Evolutionary conservation across 2,797 vertebrate genomes (phyloP).

Genomic region (Tiaroga cobitis): DNA sequence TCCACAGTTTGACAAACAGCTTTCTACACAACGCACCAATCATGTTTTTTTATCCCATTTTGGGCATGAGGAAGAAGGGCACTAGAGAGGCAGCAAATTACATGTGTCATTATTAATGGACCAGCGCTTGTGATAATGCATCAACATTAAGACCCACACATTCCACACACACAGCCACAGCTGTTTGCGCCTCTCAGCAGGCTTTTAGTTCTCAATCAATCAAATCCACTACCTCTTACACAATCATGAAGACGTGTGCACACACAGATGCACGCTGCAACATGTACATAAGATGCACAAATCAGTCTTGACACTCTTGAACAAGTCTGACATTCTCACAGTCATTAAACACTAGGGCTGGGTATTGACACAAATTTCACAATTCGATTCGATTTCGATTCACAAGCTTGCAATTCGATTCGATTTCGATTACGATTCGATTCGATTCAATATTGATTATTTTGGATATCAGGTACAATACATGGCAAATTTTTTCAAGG

Average conservation of each 20-base stretch:
- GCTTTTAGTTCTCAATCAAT: constrained; percentile 51
- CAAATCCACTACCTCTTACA: constrained; percentile 40
- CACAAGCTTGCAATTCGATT: no score
- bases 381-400: no score
- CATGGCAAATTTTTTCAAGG: no score
- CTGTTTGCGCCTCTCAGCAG: constrained; percentile 27
- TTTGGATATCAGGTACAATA: no score
- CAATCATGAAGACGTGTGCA: background rate
- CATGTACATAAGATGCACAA: background rate
- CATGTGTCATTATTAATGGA: constrained; percentile 56
- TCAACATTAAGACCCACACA: constrained; percentile 52
- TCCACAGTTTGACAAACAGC: constrained; percentile 57
- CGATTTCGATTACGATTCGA: no score
- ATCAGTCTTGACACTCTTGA: constrained; percentile 8
- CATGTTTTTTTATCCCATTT: constrained; percentile 56
- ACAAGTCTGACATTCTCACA: constrained; percentile 38
- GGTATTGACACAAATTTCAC: no score
- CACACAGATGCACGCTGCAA: background rate
- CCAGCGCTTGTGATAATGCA: constrained; percentile 52
- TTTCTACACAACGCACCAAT: constrained; percentile 51
- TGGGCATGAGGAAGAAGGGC: constrained; percentile 30
- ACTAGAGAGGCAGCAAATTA: constrained; percentile 49
- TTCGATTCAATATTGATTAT: no score
- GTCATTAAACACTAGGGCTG: no score
- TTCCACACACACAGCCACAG: constrained; percentile 34